Base-by-base conservation (phyloP, 2,797 vertebrate species). In the Lates japonicus region DNA sequence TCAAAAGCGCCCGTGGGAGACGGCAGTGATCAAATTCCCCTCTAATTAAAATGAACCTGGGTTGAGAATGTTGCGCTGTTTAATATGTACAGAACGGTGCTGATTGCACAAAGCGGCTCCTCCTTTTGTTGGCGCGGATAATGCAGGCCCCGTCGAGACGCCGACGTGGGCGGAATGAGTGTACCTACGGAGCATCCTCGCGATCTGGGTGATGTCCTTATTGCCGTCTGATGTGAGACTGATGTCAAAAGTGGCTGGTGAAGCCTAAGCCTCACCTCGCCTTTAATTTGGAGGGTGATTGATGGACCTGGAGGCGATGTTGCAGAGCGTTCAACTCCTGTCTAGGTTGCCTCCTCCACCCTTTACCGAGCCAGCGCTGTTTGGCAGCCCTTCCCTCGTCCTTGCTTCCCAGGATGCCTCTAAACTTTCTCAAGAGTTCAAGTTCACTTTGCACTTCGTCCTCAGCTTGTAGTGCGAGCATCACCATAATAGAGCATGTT, bases 41-140 rank as follows among this genome's bases (percentile, higher is more conserved):
- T 80, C 94, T 96, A 95, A 96, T 95, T 95, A 95, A 95, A 96
- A 93, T 78, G 86, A 95, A 95, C 92, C 87, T 83, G 88, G 76
- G 83, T 74, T 86, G 90, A 92, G 92, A 87, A 90, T 76, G 87
- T 84, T 83, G 85, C 66, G 60, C 89, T 93, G 90, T 91, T 96
- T 95, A 95, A 94, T 95, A 96, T 95, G 94, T 92, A 88, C 91
- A 70, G 90, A 92, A 85, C 55, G 82, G 14, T 3, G 68, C 86
- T 48, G 88, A 89, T 90, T 83, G 87, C 92, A 94, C 93, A 94
- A 93, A 93, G 90, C 87, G 20, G 73, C 86, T 82, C 85, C 87
- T 89, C 90, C 92, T 92, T 93, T 94, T 93, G 94, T 95, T 89
- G 86, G 82, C 57, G 84, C n/a, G 64, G 88, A 95, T 91, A 93